Evolutionary conservation across 2,888 invertebrate species (phyloP), one percentile per base, ranked within the genome.

Genomic region (Drosophila pseudotalamancana): DNA sequence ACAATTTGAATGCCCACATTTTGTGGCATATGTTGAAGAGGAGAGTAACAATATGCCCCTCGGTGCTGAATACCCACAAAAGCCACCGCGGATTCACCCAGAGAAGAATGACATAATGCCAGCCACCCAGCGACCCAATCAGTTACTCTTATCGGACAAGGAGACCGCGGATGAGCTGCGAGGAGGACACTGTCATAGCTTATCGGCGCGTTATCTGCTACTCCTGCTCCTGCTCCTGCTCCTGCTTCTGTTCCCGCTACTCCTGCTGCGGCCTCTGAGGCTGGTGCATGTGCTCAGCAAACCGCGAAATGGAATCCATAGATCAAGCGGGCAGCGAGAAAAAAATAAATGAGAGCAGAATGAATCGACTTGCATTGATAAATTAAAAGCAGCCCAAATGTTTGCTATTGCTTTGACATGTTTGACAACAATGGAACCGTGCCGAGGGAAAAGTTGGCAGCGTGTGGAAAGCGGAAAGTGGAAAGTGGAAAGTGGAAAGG

Each of bases 331-430:
- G 40, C 34, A 51, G 25, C 14, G 37, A 48, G 35, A 39, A 37
- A 25, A 49, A 40, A 49, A 35, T 25, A 35, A 11, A 61, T 57
- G 51, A 53, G 40, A 66, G 23, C 3, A 48, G 63, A 69, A 25
- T 60, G 77, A 84, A 64, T 79, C 67, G 70, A 67, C 66, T 72
- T 55, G 80, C 75, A 69, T 76, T 82, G 79, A 87, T 88, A 87
- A 89, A 87, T 88, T 83, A 89, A 87, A 81, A 77, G 79, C 83
- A 69, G 75, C 72, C 79, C 81, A 74, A 87, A 88, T 87, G 87
- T 87, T 87, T 85, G 79, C 79, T 54, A 74, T 78, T 79, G 81
- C 77, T 83, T 84, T 89, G 88, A 88, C 88, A 88, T 88, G 89
- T 89, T 88, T 87, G 81, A 88, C 88, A 88, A 89, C 89, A 88